Conservation (phyloP, 2,888 invertebrate species). For the Metallyticus violacea region DNA sequence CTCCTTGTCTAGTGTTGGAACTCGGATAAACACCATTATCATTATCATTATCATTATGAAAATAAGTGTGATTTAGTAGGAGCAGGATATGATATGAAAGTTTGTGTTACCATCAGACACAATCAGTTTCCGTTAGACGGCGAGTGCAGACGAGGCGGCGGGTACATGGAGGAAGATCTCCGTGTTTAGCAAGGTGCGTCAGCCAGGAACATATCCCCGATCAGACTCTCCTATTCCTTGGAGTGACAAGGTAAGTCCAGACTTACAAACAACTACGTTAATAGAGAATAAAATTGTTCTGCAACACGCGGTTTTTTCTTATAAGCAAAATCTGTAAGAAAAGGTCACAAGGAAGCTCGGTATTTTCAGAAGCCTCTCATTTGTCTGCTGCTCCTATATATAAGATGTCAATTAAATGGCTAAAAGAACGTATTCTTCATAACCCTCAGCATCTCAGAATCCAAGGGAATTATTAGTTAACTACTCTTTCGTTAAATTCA, state of each 20-base stretch:
- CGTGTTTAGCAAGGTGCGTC: not conserved
- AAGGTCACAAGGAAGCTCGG: too few relatives aligned
- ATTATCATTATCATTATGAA: constrained; percentile 22
- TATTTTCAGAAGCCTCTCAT: too few relatives aligned
- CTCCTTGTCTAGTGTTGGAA: not conserved
- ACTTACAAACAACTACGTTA: too few relatives aligned
- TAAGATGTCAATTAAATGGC: too few relatives aligned
- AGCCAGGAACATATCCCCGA: not conserved
- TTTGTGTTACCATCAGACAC: constrained; percentile 7
- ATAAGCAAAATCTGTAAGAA: too few relatives aligned
- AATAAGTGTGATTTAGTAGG: constrained; percentile 23
- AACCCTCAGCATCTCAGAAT: too few relatives aligned
- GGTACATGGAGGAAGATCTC: not conserved
- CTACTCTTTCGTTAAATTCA: too few relatives aligned
- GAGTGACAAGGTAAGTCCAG: not conserved
- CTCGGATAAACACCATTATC: constrained; percentile 26
- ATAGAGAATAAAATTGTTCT: too few relatives aligned
- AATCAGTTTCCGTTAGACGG: constrained; percentile 4
- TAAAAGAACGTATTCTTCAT: too few relatives aligned
- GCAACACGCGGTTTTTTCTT: too few relatives aligned
- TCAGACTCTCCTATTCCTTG: not conserved
- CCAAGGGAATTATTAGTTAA: too few relatives aligned
- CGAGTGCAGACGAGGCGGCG: not conserved
- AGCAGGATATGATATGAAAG: constrained; percentile 7
- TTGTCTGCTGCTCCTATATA: too few relatives aligned